Evolutionary conservation across 2,113 vertebrate species (phyloP), one percentile per base, ranked within the genome.

Genomic region (Vulpes lagopus): DNA sequence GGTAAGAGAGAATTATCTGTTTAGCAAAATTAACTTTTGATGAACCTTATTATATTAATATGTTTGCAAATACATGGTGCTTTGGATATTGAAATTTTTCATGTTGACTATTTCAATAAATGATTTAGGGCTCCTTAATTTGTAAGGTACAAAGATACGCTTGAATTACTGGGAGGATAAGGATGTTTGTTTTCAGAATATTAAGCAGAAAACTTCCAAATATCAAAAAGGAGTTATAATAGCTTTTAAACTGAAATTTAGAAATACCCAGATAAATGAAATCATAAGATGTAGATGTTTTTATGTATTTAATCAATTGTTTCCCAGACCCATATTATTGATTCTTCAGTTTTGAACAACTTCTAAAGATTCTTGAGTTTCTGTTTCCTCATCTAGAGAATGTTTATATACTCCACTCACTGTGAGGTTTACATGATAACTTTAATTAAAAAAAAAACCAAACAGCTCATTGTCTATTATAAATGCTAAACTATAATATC

Each of bases 131-230:
- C 12, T 62, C 9, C 30, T 86, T 76, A 76, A 32, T 65, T 85
- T 89, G 51, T 27, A 86, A 94, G n/a, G 49, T 85, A 11, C 19
- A 89, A 69, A 57, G 11, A 38, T 64, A 15, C 51, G 76, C 27
- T 76, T 81, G 57, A 89, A 85, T 92, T 85, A 51, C 15, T 20
- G 57, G 89, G 8, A 85, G 43, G 57, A 60, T 78, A 60, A 95
- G 74, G 8, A 89, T 91, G 27, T 71, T 86, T 92, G 64, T 94
- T 92, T 79, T 92, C 71, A 95, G 22, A 67, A 35, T 82, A 90
- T 57, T 69, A 89, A 60, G 15, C 81, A 20, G n/a, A 35, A 89
- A 78, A 53, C 53, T 79, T 79, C 2, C 30, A 79, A 38, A 89
- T 86, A 57, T 78, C 2, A 76, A 81, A 69, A 94, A 67, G 73